Evolutionary conservation across 2,797 vertebrate genomes (phyloP).

Genomic region (Hippocampus kuda): DNA sequence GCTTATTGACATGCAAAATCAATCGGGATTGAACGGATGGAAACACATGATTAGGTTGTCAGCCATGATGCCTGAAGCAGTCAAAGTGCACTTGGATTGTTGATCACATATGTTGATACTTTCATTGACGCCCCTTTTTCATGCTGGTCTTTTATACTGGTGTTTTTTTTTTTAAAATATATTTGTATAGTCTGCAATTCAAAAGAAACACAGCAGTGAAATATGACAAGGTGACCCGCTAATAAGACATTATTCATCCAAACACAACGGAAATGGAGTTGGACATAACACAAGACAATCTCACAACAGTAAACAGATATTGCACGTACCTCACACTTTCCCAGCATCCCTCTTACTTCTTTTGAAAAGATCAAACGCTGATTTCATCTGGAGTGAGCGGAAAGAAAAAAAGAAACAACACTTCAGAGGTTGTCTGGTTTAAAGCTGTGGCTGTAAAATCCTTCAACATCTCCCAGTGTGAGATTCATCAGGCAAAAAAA

Average conservation of each 20-base stretch:
- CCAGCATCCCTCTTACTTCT: background rate
- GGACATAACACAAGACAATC: background rate
- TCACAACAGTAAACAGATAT: background rate
- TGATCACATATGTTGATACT: background rate
- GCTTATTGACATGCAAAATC: slow-evolving; percentile 1
- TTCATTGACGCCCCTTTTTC: background rate
- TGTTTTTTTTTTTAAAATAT: background rate
- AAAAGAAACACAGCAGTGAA: no score
- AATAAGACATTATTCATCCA: no score
- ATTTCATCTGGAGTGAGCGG: background rate
- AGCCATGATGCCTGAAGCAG: background rate
- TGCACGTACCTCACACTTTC: background rate
- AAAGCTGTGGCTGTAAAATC: background rate
- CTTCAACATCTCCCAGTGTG: background rate
- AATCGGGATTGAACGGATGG: background rate
- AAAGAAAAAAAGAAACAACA: background rate
- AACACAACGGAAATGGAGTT: background rate
- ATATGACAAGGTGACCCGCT: no score
- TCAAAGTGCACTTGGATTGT: background rate
- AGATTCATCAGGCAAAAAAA: background rate
- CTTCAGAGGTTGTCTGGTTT: background rate
- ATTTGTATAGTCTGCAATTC: background rate
- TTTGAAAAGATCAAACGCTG: background rate
- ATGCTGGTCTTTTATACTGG: no score
- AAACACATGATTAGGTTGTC: slow-evolving; percentile 5